Percentiles rank a stretch among this genome's conserved stretches.
phyloP scores from a whole-genome alignment of 2,888 invertebrate genomes.

The Platyscelio sp. region DNA sequence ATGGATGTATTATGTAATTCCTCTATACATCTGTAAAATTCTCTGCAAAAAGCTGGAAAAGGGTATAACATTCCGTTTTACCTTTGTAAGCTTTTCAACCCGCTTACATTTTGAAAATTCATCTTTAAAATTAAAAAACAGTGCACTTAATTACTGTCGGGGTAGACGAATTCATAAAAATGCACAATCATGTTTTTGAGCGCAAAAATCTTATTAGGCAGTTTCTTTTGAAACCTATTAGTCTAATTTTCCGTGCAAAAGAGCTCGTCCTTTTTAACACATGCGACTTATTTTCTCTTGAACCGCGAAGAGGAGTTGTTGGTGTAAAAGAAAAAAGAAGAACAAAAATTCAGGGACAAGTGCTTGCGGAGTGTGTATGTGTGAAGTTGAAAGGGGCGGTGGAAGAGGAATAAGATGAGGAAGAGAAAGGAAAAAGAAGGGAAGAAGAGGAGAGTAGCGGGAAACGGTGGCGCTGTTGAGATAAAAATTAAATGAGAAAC shows the following conservation, averaged over 20 bases:
- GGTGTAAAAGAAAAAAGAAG: no score
- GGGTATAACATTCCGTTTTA: no score
- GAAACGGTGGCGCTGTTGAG: slow-evolving; percentile 75
- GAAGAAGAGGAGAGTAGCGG: no score
- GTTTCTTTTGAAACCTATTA: slow-evolving; percentile 56
- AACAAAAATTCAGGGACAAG: slow-evolving; percentile 67
- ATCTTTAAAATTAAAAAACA: no score
- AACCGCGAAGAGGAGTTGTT: slow-evolving; percentile 43
- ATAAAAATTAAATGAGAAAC: slow-evolving; percentile 85
- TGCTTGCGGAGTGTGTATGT: slow-evolving; percentile 73
- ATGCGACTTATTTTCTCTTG: slow-evolving; percentile 57
- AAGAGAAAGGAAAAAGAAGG: slow-evolving; percentile 41
- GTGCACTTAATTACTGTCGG: slow-evolving; percentile 35
- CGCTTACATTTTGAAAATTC: no score
- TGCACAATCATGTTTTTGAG: slow-evolving; percentile 24
- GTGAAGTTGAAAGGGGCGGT: slow-evolving; percentile 57
- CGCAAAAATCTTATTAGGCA: slow-evolving; percentile 58
- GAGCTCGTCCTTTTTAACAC: slow-evolving; percentile 38
- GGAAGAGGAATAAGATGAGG: slow-evolving; percentile 45
- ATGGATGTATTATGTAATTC: no score
- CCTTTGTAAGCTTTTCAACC: no score
- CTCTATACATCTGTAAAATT: no score
- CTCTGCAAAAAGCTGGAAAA: no score
- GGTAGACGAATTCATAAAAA: slow-evolving; percentile 28
- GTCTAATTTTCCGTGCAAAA: slow-evolving; percentile 37